These are phyloP conservation scores for Macrotis lagotis DNA, from an alignment of 2,113 vertebrate species.

Conservation along the genomic window DNA sequence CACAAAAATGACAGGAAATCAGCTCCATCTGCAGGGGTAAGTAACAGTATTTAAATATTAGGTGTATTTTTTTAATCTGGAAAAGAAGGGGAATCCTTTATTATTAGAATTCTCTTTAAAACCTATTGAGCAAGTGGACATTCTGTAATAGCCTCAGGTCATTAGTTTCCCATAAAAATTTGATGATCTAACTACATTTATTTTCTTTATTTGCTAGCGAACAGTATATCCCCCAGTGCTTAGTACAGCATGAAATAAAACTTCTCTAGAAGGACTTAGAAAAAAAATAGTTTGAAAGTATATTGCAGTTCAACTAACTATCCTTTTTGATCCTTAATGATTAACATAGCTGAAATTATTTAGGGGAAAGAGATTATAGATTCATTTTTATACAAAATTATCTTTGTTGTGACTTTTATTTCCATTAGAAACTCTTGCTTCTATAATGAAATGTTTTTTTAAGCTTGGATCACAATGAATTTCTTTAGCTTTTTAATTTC, in stretches of 20 bases:
- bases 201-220: slow-evolving; percentile 1
- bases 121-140: background rate
- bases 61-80: background rate
- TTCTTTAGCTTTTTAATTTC: background rate
- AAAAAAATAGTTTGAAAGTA: background rate
- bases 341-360: background rate
- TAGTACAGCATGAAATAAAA: background rate
- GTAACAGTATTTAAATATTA: slow-evolving; percentile 51
- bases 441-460: background rate
- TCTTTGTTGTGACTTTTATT: background rate
- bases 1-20: background rate
- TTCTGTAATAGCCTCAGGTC: background rate
- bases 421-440: background rate
- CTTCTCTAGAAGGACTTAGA: background rate
- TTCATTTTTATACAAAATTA: background rate
- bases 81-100: background rate
- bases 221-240: background rate
- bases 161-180: slow-evolving; percentile 20
- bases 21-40: slow-evolving; percentile 65
- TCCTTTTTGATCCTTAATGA: background rate
- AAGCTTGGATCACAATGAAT: background rate
- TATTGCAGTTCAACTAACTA: too few relatives aligned
- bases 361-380: background rate
- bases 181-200: background rate
- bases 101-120: background rate